A percentile compares a stretch with the other conserved stretches of the same genome.
Conservation (phyloP, 2,113 vertebrate species). For the Pao palembangensis region DNA sequence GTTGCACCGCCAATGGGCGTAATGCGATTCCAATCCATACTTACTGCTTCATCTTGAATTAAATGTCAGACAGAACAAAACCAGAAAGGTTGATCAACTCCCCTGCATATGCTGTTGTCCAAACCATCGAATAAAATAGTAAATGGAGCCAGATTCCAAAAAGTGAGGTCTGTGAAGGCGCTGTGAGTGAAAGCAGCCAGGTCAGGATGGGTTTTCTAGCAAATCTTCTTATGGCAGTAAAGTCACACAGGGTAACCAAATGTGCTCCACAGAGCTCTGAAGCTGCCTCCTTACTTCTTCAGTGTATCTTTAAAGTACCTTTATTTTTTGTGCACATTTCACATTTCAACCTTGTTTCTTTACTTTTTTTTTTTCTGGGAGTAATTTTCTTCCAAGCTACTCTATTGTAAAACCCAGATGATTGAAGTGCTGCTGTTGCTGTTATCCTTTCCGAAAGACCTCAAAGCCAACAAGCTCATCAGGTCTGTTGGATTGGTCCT, state of each 20-base stretch:
- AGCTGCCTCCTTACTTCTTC: not conserved
- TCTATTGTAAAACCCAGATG: conserved; percentile 33
- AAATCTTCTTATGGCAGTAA: not conserved
- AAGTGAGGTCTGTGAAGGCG: not conserved
- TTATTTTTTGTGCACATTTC: conserved; percentile 11
- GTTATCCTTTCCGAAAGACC: conserved; percentile 36
- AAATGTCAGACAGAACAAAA: too few species aligned
- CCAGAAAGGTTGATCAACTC: too few species aligned
- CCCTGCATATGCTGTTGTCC: too few species aligned
- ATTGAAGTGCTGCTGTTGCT: conserved; percentile 33
- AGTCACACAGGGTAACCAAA: conserved; percentile 13
- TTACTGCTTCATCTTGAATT: too few species aligned
- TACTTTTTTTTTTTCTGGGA: conserved; percentile 9
- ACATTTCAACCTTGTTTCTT: conserved; percentile 2
- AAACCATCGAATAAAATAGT: too few species aligned
- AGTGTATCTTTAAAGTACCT: conserved; percentile 29
- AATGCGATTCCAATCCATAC: too few species aligned
- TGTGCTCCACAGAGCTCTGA: conserved; percentile 7
- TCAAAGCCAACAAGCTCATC: conserved; percentile 39
- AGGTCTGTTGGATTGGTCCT: conserved; percentile 35
- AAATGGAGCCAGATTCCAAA: too few species aligned
- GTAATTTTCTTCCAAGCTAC: conserved; percentile 20
- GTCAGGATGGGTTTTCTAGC: not conserved
- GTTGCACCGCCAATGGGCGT: too few species aligned
- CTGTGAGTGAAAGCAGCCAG: not conserved